Evolutionary conservation across 2,888 invertebrate species (phyloP), one percentile per base, ranked within the genome.

Genomic region (Drosophila glabriapex): DNA sequence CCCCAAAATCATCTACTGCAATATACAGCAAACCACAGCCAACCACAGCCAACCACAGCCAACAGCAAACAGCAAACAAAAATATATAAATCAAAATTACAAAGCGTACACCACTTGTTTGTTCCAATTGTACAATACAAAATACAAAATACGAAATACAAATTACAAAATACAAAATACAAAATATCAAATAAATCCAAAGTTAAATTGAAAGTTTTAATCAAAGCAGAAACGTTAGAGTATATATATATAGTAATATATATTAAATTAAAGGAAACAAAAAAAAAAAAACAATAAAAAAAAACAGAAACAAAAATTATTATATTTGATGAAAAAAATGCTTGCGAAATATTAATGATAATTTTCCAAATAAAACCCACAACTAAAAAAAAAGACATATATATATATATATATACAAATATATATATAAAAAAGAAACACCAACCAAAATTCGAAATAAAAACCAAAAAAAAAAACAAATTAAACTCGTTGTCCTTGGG

Each of bases 401-500:
- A 46, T 50, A 29, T 19, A 28, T 28, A 29, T 28, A 50, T 50
- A 56, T 60, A 70, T 31, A 37, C 55, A 65, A 60, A 58, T 52
- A 73, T 49, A n/a, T 43, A 68, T 43, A 53, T 61, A 39, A 22
- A 60, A 64, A 67, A 68, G 60, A 65, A 80, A 81, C 70, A 84
- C 76, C 77, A 78, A 78, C 69, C 69, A 79, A 58, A 73, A 79
- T 43, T 59, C 37, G 78, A 78, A 66, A 52, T 35, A 52, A 68
- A 53, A 37, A 37, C 16, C 37, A 16, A 37, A 37, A 16, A 16
- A 37, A 37, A 41, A 41, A 41, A 31, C 52, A 63, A 61, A 76
- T 65, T 66, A 79, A 85, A 86, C 90, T 82, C 85, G 90, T 86
- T 90, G 90, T 91, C 89, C 89, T 92, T 93, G 94, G 94, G 93